Conservation (phyloP, 1,140 invertebrate species). For the Wiebesia pumilae region DNA sequence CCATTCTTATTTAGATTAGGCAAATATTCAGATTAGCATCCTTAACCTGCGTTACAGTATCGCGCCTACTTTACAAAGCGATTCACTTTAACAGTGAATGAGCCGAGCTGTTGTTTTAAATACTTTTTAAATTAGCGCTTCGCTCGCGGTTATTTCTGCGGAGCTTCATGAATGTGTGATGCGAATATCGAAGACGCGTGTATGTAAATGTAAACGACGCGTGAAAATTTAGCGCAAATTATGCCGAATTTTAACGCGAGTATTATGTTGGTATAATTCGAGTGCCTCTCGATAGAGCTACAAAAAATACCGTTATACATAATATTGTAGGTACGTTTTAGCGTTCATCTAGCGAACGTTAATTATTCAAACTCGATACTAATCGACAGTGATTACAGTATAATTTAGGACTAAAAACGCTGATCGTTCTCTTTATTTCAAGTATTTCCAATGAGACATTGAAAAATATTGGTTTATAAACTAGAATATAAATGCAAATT, state of each 20-base stretch:
- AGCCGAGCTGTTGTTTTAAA: not conserved
- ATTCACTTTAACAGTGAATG: not conserved
- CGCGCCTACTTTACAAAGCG: not conserved
- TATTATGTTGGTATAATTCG: not conserved
- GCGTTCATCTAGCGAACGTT: no score
- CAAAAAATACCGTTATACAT: not conserved
- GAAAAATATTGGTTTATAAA: no score
- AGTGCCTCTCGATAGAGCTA: not conserved
- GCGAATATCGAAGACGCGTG: not conserved
- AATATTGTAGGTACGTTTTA: not conserved
- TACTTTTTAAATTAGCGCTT: slow-evolving; percentile 14
- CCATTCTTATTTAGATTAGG: not conserved
- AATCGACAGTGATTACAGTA: no score
- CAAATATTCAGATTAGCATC: not conserved
- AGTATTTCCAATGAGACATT: no score
- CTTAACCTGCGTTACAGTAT: not conserved
- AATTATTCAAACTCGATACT: no score
- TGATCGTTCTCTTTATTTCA: no score
- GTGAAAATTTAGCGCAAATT: not conserved
- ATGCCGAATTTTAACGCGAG: not conserved
- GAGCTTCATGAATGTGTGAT: not conserved
- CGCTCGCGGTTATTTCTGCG: slow-evolving; percentile 1
- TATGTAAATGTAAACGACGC: not conserved
- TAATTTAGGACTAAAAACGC: no score
- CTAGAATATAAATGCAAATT: no score